phyloP scores from a whole-genome alignment of 2,113 vertebrate genomes.

The Notarius lentiginosus region DNA sequence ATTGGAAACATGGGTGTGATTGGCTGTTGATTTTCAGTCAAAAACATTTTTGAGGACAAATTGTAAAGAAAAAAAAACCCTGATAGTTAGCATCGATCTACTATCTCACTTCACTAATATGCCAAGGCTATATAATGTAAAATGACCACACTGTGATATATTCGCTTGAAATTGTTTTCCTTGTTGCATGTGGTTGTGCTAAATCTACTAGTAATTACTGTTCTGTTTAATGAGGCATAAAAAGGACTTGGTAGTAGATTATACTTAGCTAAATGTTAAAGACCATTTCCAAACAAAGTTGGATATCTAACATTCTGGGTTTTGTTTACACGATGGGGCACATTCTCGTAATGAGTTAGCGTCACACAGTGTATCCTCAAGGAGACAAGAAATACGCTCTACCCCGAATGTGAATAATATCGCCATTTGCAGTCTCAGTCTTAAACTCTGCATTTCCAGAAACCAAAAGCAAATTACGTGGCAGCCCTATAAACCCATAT shows the following conservation, averaged over 20 bases:
- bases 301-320: not conserved
- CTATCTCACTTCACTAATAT: not conserved
- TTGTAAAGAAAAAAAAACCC: no score
- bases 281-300: not conserved
- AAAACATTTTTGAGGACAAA: not conserved
- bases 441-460: constrained; percentile 13
- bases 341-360: not conserved
- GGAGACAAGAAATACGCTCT: not conserved
- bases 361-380: not conserved
- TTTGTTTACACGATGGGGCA: not conserved
- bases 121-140: not conserved
- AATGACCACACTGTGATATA: not conserved
- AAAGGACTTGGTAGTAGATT: not conserved
- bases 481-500: constrained; percentile 7
- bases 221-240: not conserved
- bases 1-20: not conserved
- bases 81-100: not conserved
- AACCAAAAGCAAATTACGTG: not conserved
- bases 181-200: not conserved
- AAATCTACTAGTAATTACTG: not conserved
- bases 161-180: not conserved
- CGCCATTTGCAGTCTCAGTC: not conserved
- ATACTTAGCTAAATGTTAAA: not conserved
- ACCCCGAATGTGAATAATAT: not conserved
- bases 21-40: not conserved